Evolutionary conservation across 1,140 invertebrate species (phyloP).

Genomic region (Palaemon carinicauda): DNA sequence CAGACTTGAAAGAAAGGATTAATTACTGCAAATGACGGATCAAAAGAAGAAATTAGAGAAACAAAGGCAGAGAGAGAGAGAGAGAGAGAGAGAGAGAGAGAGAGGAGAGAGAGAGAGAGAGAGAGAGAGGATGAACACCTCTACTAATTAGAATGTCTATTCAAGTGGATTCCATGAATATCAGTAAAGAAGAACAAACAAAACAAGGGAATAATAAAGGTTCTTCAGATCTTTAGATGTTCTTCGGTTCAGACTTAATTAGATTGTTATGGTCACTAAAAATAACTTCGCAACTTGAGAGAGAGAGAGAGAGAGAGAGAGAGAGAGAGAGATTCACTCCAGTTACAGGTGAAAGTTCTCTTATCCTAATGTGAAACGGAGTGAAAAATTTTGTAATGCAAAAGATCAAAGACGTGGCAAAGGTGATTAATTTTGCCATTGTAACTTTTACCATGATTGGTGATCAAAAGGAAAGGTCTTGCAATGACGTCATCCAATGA

Average conservation of each 20-base stretch:
- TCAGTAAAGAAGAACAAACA: background rate
- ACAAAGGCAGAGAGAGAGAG: conserved; percentile 31
- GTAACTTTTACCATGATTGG: too few species aligned
- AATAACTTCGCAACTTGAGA: background rate
- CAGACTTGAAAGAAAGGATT: conserved; percentile 55
- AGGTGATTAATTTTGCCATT: too few species aligned
- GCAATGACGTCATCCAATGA: background rate
- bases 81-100: conserved; percentile 2
- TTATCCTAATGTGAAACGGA: background rate
- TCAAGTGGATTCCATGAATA: background rate
- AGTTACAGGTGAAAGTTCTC: background rate
- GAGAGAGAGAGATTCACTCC: background rate
- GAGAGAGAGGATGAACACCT: background rate
- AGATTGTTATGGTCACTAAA: background rate
- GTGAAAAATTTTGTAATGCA: background rate
- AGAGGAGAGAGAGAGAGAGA: background rate
- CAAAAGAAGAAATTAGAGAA: conserved; percentile 56
- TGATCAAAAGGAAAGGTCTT: too few species aligned
- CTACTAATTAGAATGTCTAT: too few species aligned
- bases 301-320: background rate
- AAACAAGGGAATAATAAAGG: background rate
- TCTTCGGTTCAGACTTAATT: background rate
- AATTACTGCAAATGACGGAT: conserved; percentile 55
- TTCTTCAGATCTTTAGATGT: background rate
- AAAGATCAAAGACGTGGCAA: background rate